Conservation (phyloP, 1,140 invertebrate species). For the Musca vetustissima region DNA sequence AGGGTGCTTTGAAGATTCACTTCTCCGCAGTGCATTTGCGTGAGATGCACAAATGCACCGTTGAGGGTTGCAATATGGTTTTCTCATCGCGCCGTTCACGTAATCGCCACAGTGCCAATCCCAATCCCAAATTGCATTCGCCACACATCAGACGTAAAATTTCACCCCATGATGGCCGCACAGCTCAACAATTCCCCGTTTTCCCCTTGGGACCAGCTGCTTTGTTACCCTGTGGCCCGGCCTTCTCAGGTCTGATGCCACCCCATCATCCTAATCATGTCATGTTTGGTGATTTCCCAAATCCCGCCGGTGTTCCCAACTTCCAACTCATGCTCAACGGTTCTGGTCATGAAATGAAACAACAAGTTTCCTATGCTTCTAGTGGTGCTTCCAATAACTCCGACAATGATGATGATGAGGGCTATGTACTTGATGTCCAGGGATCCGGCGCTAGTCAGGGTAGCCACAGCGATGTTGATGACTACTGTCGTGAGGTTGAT, state of each 20-base stretch:
- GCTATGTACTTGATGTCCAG: constrained; percentile 45
- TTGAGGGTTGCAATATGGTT: constrained; percentile 78
- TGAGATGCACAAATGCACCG: constrained; percentile 78
- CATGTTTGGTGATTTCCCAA: constrained; percentile 30
- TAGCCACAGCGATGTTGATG: constrained; percentile 39
- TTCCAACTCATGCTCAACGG: constrained; percentile 22
- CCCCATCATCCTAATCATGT: constrained; percentile 34
- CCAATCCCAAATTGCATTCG: constrained; percentile 97
- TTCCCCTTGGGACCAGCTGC: constrained; percentile 46
- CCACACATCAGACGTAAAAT: constrained; percentile 90
- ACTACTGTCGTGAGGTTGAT: constrained; percentile 30
- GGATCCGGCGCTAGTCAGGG: constrained; percentile 42
- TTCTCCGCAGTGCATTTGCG: constrained; percentile 92
- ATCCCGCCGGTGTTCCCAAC: not conserved
- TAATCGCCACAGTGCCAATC: constrained; percentile 88
- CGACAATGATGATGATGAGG: constrained; percentile 38
- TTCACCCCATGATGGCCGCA: constrained; percentile 88
- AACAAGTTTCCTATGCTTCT: not conserved
- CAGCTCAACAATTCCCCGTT: constrained; percentile 79
- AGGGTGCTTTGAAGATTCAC: constrained; percentile 98
- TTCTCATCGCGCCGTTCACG: constrained; percentile 75
- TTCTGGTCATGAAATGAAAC: not conserved
- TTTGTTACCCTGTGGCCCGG: constrained; percentile 45
- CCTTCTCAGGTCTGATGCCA: constrained; percentile 58
- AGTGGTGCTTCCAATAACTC: constrained; percentile 11